Evolutionary conservation across 2,888 invertebrate species (phyloP), one percentile per base, ranked within the genome.

Genomic region (Drosophila subquinaria): DNA sequence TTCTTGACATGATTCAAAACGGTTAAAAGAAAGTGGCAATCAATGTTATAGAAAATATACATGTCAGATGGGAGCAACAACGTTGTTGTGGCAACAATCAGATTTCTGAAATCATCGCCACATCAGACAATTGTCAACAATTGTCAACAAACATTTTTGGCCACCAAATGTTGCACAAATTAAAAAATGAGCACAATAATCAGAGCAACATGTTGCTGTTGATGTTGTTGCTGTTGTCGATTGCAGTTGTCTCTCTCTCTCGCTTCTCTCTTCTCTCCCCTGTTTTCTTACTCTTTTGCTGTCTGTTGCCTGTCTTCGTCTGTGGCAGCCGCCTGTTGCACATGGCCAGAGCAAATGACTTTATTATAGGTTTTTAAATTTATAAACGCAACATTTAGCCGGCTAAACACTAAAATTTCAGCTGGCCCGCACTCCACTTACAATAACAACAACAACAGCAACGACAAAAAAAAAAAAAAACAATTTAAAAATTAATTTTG

Each of bases 341-440:
- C 79, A 73, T 76, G 79, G 59, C 87, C 81, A 59, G 38, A 78
- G 65, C 81, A 83, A 87, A 89, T 85, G 85, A 81, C 85, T 85
- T 89, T 85, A 85, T 85, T 85, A 85, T 85, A 84, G 85, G 82
- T 81, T 85, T 84, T 87, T 89, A 89, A 83, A 86, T 83, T 88
- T 86, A 86, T 88, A 88, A 84, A 81, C 70, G 84, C 87, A 86
- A 80, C 84, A 84, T 83, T 84, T 89, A 87, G 81, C 69, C 73
- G 69, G 73, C 82, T 81, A 79, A 85, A 89, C 74, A 84, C 79
- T 66, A 63, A 65, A 82, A 77, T 69, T 73, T 78, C 81, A 79
- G 79, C 72, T 81, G 79, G 68, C 62, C 51, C 43, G 68, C 66
- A 69, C 60, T 55, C 76, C 55, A 15, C 52, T 20, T 15, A 13